Evolutionary conservation across 1,140 invertebrate species (phyloP), one percentile per base, ranked within the genome.

Genomic region (Drosophila guanche): DNA sequence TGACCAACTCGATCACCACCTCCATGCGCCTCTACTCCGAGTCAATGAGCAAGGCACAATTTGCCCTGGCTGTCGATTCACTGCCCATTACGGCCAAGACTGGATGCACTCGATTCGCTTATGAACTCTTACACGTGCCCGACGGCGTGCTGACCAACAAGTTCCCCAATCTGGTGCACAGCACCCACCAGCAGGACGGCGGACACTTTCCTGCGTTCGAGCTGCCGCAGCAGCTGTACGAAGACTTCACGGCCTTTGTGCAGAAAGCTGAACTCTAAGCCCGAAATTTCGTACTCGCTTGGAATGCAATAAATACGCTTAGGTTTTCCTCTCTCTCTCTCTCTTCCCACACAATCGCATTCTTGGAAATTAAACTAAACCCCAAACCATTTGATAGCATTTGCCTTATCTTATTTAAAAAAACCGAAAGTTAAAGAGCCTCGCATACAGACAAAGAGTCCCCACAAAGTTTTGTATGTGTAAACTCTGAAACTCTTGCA

Each of bases 171-270:
- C 68, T 96, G 5, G 91, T 96, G 3, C 93, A 95, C 43, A 93
- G 93, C 2, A 95, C 92, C 1, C 92, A 95, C 52, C 74, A 94
- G 23, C 76, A 92, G 2, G 92, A 93, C 5, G 97, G 96, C 2
- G 97, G 97, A 2, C 97, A 98, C 92, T 98, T 98, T 89, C 95
- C 95, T 6, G 96, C 96, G 0, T 93, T 98, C 63, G 95, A 98
- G 89, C 93, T 95, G 47, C 97, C 97, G 0, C 79, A 94, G 75
- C 76, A 94, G 6, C 76, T 97, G 1, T 93, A 95, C 5, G 92
- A 94, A 10, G 96, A 97, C 76, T 90, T 93, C 55, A 92, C 92
- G 54, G 61, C 77, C 25, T 91, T 74, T 25, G 63, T 90, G 1
- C 68, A 79, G 43, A 90, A 91, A 58, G 76, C 76, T 0, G 3